phyloP scores from a whole-genome alignment of 2,888 invertebrate genomes.

The Mongoloraphidia duomilia region DNA sequence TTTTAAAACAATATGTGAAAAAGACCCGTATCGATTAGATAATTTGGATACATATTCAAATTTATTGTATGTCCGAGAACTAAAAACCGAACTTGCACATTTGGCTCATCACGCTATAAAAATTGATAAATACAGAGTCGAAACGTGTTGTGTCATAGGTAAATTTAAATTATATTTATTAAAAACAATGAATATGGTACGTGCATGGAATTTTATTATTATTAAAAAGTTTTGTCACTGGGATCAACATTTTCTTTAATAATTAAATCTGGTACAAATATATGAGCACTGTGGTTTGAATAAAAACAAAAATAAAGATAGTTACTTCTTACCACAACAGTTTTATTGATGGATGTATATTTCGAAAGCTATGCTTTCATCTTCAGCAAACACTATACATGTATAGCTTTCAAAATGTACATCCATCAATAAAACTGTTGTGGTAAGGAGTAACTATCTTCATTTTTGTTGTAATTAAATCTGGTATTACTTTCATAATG shows the following conservation, averaged over 20 bases:
- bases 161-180: conserved; percentile 19
- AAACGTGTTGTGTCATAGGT: conserved; percentile 97
- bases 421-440: too few relatives aligned
- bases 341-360: too few relatives aligned
- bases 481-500: too few relatives aligned
- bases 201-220: conserved; percentile 8
- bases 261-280: too few relatives aligned
- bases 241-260: neutral
- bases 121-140: conserved; percentile 91
- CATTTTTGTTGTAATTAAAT: too few relatives aligned
- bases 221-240: neutral
- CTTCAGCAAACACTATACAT: too few relatives aligned
- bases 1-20: conserved; percentile 67
- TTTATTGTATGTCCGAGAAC: conserved; percentile 84
- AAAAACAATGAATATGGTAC: neutral
- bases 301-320: too few relatives aligned
- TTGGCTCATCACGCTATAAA: conserved; percentile 86
- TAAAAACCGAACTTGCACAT: conserved; percentile 80
- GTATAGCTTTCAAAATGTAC: too few relatives aligned
- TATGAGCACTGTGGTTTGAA: too few relatives aligned
- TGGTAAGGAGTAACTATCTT: too few relatives aligned
- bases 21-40: conserved; percentile 87
- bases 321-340: too few relatives aligned
- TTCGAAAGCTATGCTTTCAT: too few relatives aligned
- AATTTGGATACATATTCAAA: conserved; percentile 96